Evolutionary conservation across 2,113 vertebrate species (phyloP).

Genomic region (Apaloderma vittatum): DNA sequence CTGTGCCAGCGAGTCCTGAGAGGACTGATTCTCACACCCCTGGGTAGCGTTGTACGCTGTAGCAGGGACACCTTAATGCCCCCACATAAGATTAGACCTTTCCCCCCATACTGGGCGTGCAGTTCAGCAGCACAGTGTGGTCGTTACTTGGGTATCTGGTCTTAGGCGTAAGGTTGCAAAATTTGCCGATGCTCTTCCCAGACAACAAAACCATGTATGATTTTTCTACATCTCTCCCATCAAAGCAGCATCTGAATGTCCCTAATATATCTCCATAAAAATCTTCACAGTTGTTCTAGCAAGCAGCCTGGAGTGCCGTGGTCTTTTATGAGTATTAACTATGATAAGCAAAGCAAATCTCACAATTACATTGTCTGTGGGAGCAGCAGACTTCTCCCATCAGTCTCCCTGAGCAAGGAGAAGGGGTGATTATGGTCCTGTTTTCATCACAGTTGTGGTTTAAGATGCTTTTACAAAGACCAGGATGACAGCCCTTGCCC

Average conservation of each 20-base stretch:
- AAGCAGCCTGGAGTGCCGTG: constrained; percentile 14
- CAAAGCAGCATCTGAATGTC: background rate
- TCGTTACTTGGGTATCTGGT: background rate
- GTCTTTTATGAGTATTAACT: constrained; percentile 57
- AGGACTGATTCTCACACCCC: background rate
- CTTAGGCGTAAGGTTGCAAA: fast-evolving
- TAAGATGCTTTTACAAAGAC: background rate
- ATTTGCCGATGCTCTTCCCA: background rate
- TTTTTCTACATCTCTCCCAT: background rate
- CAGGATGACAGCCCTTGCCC: background rate
- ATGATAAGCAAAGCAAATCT: constrained; percentile 46
- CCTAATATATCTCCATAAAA: constrained; percentile 44
- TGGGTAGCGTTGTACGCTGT: background rate
- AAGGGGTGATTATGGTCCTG: background rate
- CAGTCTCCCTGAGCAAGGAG: background rate
- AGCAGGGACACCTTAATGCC: background rate
- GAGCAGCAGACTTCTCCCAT: constrained; percentile 35
- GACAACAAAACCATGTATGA: background rate
- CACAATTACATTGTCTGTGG: constrained; percentile 10
- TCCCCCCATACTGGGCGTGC: background rate
- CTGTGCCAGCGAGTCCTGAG: fast-evolving
- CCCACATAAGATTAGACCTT: fast-evolving
- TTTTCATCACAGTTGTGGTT: background rate
- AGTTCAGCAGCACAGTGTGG: background rate
- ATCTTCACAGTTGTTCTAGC: constrained; percentile 28